A percentile compares a stretch with the other conserved stretches of the same genome.
phyloP scores from a whole-genome alignment of 2,113 vertebrate species.

The Hyaena hyaena region DNA sequence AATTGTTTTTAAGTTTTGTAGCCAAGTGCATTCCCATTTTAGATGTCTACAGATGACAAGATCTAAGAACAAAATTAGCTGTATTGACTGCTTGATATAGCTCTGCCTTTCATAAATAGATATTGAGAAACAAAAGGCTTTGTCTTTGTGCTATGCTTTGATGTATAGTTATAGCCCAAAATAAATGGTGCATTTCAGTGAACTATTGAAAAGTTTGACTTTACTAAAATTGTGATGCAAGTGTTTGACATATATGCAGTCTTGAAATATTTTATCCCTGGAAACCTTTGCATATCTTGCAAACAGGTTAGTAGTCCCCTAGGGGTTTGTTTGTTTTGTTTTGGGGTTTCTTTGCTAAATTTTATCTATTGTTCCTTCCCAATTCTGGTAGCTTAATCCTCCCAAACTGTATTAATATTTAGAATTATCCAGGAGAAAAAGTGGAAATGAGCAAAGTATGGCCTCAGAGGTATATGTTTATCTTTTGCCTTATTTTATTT shows the following conservation, averaged over 20 bases:
- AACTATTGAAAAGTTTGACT: constrained; percentile 32
- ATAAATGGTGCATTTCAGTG: constrained; percentile 35
- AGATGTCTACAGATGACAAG: not conserved
- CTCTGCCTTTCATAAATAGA: constrained; percentile 32
- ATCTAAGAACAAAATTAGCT: not conserved
- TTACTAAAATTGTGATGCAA: not conserved
- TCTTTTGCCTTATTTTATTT: constrained; percentile 78
- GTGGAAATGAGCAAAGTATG: constrained; percentile 38
- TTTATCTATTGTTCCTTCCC: not conserved
- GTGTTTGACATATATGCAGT: constrained; percentile 15
- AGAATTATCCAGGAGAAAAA: constrained; percentile 51
- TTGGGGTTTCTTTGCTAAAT: not conserved
- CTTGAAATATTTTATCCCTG: constrained; percentile 54
- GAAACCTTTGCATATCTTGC: constrained; percentile 29
- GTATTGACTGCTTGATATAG: not conserved
- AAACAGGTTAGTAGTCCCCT: not conserved
- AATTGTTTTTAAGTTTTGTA: not conserved
- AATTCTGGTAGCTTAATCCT: not conserved
- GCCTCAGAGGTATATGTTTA: constrained; percentile 63
- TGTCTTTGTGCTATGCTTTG: not conserved
- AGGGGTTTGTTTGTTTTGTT: not conserved
- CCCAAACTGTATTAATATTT: constrained; percentile 61
- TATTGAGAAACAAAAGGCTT: constrained; percentile 30
- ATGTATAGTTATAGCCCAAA: not conserved
- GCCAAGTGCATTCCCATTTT: not conserved